A percentile compares a stretch with the other conserved stretches of the same genome.
phyloP scores from a whole-genome alignment of 2,888 invertebrate genomes.

The Margaritifera margaritifera region DNA sequence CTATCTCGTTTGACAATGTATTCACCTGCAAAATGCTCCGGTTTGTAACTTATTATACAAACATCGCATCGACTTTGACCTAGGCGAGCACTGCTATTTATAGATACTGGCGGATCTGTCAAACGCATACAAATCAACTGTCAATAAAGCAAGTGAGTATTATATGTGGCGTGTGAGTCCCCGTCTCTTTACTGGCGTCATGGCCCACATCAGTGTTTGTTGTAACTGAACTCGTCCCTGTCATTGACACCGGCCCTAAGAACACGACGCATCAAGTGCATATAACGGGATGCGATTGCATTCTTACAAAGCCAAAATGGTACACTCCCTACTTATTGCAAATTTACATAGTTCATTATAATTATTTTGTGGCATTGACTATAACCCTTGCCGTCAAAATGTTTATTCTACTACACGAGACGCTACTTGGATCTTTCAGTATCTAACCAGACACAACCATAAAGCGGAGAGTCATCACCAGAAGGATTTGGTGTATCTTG shows the following conservation, averaged over 20 bases:
- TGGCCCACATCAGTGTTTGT: constrained; percentile 49
- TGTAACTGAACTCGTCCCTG: constrained; percentile 40
- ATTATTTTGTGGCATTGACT: constrained; percentile 40
- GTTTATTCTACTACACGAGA: constrained; percentile 26
- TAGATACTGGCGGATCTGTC: constrained; percentile 54
- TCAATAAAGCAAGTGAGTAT: constrained; percentile 33
- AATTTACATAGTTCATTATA: constrained; percentile 45
- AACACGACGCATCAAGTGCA: too few species aligned
- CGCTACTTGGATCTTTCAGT: neutral
- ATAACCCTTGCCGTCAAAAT: constrained; percentile 28
- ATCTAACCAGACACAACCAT: neutral
- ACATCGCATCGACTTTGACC: constrained; percentile 44
- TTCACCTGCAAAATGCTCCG: constrained; percentile 47
- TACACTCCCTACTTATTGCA: constrained; percentile 41
- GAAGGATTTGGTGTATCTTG: neutral
- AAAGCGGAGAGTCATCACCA: constrained; percentile 3
- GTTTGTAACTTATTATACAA: constrained; percentile 44
- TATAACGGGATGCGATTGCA: constrained; percentile 49
- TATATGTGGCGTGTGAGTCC: constrained; percentile 14
- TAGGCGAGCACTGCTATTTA: constrained; percentile 52
- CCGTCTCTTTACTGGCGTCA: constrained; percentile 31
- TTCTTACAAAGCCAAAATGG: constrained; percentile 34
- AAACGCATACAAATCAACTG: constrained; percentile 47
- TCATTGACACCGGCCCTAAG: constrained; percentile 26
- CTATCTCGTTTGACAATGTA: constrained; percentile 45